Base-by-base conservation (phyloP, 2,797 vertebrate genomes). In the Diceros bicornis region DNA sequence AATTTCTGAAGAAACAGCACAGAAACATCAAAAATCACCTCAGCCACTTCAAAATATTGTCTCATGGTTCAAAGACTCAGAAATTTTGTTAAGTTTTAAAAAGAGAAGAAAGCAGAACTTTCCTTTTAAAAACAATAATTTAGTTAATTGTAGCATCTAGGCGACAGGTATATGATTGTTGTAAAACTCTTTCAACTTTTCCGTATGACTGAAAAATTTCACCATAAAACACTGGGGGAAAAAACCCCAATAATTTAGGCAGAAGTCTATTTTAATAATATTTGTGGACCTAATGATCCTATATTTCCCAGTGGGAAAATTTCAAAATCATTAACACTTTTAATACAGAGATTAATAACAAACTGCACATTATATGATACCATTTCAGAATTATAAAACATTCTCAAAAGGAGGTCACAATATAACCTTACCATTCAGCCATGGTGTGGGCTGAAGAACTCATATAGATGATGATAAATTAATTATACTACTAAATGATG, bases 241-340 rank as follows among this genome's bases (percentile, higher is more conserved):
- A 1, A 10, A 47, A 1, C 1, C 2, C 2, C 21, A 93, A 59
- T 66, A 94, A 87, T 64, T 61, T 37, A 91, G 25, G 27, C 18
- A n/a, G 74, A 94, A 95, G 61, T 71, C 62, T 55, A 83, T 61
- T 93, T 96, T 94, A 95, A 77, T 7, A 91, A 37, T 62, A 93
- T 83, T 34, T 69, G 34, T 50, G 20, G 14, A 79, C 25, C 13
- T 27, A 94, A 83, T 69, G 74, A 84, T 47, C 55, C 32, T 82
- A 7, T 86, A 59, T 55, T 91, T 94, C 62, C 57, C 61, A 88
- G 47, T 18, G 12, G 32, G 59, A 47, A 89, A 94, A 82, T 57
- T 85, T 93, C 23, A 78, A 85, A 95, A 78, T 78, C 57, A 89
- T 68, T 94, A 78, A 94, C 12, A 81, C 34, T 68, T 93, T 89